Evolutionary conservation across 2,797 vertebrate genomes (phyloP), one percentile per base, ranked within the genome.

Genomic region (Ciconia nigra): DNA sequence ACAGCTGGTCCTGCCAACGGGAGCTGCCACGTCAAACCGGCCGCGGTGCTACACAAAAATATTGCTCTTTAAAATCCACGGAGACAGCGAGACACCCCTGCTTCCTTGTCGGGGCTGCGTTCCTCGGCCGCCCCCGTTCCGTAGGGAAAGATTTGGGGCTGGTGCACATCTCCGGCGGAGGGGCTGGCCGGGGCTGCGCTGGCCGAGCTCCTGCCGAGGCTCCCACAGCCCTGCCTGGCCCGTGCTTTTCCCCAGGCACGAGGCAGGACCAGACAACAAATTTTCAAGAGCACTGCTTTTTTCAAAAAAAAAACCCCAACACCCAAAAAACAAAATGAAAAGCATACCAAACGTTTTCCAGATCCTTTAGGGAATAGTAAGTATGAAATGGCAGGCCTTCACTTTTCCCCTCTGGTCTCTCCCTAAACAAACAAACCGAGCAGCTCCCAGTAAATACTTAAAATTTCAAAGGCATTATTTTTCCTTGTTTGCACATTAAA

Each of bases 141-240:
- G 0, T 2, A 17, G 24, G 42, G 65, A 71, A 61, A 13, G 47
- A 37, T 37, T 37, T 62, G 63, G 67, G 72, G 78, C 49, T 63
- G 39, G 26, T 42, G 54, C 70, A 15, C 11, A 0, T 15, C 63
- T 42, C 19, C 0, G 0, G 26, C 0, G 1, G 55, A n/a, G 37
- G 54, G 33, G 39, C 18, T 37, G 54, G 25, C 57, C 29, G 49
- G 12, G 42, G 25, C 26, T 54, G 35, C 0, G 8, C 28, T 67
- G 70, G 15, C 58, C 0, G 0, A 66, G 37, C 35, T 78, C 37
- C 69, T n/a, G 19, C 37, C 3, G 5, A 63, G 42, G 69, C 37
- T 89, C 44, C 57, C 2, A 4, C 28, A 54, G 71, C 54, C 15
- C 66, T 65, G 59, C 5, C 0, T 44, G 74, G 58, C 28, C n/a